Base-by-base conservation (phyloP, 1,140 invertebrate genomes). In the Neodiprion fabricii region DNA sequence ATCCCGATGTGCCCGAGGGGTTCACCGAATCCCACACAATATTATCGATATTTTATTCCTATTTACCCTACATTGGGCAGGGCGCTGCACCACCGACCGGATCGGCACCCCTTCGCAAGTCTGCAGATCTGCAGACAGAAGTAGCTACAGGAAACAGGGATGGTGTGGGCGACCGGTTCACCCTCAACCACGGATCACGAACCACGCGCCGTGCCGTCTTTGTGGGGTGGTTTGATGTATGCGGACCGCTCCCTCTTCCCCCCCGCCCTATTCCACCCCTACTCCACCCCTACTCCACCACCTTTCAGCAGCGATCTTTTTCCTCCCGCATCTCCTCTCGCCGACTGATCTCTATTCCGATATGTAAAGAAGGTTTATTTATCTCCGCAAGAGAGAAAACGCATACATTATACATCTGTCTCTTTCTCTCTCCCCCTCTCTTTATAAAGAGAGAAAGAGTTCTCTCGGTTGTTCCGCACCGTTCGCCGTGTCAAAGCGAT, bases 31-130 rank as follows among this genome's bases (percentile, higher is more conserved):
- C 23, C 40, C 21, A 9, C 12, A 50, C 72, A 67, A 81, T 80
- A 80, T 82, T 80, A 84, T 82, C 79, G 79, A 82, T 80, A 82
- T 84, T 84, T 81, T 83, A 84, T 82, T 82, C 80, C 76, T 80
- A 82, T 81, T 82, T 82, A 79, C 77, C 72, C 70, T 78, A 76
- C 76, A 79, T 81, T 76, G 73, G 71, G 71, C 74, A n/a, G n/a
- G 67, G 67, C 70, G 75, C 74, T 61, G 53, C 11, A 17, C 53
- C 53, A 14, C 53, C 28, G 28, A 1, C 28, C 5, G 2, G 28
- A 5, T 40, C 28, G 28, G 28, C 53, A 61, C 53, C n/a, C 53
- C 53, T 12, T 14, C 53, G 53, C 5, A 40, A 9, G 9, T 9
- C 53, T 61, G 53, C n/a, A 17, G 53, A 61, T 61, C 11, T 61